Base-by-base conservation (phyloP, 2,113 vertebrate genomes). In the Hypocryptadius cinnamomeus region DNA sequence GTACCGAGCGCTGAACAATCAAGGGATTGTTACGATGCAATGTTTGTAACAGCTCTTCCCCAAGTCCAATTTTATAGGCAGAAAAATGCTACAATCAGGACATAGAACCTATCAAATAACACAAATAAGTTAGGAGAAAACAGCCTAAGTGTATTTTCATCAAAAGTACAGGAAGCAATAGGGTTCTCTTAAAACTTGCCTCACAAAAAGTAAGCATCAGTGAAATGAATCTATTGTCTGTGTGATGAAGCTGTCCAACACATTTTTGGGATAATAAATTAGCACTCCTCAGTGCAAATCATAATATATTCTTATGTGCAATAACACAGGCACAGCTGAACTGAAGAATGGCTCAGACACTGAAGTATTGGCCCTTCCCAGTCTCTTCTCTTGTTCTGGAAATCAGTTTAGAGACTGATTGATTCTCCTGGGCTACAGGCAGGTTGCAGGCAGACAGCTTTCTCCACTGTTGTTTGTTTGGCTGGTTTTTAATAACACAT, bases 181-280 rank as follows among this genome's bases (percentile, higher is more conserved):
- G 15, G 10, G 14, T 51, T 24, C 54, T 88, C 37, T 59, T 88
- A 80, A 84, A 84, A 37, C 24, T 59, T 87, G 54, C 28, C n/a
- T 80, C 13, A 28, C 0, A 1, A 78, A 91, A 80, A 64, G 42
- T 7, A 82, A 40, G 31, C 65, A 68, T 6, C 17, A 39, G 25
- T 40, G 25, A 61, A 39, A 61, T 61, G 9, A 47, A 45, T 61
- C 71, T 72, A 28, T 89, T 89, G 37, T 61, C 50, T 50, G 25
- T 22, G 68, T 85, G 83, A 94, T 77, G 54, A 92, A 94, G 70
- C 28, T 89, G 73, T 79, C 66, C 50, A 48, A 35, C 20, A 35
- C 13, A 31, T 85, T 79, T 69, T 87, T 42, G 28, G 25, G 31
- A 73, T 47, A 82, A 83, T 79, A 85, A 94, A 80, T 15, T 47